phyloP scores from a whole-genome alignment of 30 jellyfish, hydroid and myxozoan genomes.

The Hydractinia symbiolongicarpus region DNA sequence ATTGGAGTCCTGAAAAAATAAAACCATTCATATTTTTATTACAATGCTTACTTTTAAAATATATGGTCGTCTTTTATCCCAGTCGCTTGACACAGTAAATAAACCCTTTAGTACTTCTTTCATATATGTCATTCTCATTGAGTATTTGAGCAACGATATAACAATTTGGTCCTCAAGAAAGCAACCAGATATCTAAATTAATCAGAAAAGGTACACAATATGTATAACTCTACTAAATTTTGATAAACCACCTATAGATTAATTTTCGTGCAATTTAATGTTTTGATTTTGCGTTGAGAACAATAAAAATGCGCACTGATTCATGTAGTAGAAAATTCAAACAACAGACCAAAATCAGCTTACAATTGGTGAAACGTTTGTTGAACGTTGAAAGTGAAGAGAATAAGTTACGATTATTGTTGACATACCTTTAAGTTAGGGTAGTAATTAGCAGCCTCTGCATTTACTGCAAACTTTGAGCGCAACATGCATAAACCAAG shows the following conservation, averaged over 20 bases:
- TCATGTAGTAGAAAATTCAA: too few species aligned
- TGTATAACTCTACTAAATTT: too few species aligned
- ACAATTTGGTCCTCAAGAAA: constrained; percentile 54
- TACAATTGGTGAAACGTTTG: too few species aligned
- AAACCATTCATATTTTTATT: neutral
- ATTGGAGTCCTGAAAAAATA: too few species aligned
- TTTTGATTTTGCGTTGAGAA: too few species aligned
- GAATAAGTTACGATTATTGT: neutral
- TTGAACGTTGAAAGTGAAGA: too few species aligned
- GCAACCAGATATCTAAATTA: constrained; percentile 54
- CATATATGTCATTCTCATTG: constrained; percentile 45
- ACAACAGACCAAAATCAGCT: too few species aligned
- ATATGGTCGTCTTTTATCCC: constrained; percentile 71
- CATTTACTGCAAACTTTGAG: constrained; percentile 42
- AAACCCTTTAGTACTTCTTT: constrained; percentile 69
- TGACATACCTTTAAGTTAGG: constrained; percentile 33
- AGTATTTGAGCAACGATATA: constrained; percentile 42
- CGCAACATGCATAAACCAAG: constrained; percentile 70
- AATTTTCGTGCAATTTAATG: too few species aligned
- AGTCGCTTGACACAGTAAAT: constrained; percentile 45
- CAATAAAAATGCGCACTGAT: too few species aligned
- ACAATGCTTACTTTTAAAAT: constrained; percentile 48
- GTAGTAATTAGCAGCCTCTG: constrained; percentile 28
- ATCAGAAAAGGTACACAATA: neutral
- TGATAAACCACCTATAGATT: too few species aligned